A percentile compares a stretch with the other conserved stretches of the same genome.
Conservation (phyloP, 2,113 vertebrate species). For the Picathartes gymnocephalus region DNA sequence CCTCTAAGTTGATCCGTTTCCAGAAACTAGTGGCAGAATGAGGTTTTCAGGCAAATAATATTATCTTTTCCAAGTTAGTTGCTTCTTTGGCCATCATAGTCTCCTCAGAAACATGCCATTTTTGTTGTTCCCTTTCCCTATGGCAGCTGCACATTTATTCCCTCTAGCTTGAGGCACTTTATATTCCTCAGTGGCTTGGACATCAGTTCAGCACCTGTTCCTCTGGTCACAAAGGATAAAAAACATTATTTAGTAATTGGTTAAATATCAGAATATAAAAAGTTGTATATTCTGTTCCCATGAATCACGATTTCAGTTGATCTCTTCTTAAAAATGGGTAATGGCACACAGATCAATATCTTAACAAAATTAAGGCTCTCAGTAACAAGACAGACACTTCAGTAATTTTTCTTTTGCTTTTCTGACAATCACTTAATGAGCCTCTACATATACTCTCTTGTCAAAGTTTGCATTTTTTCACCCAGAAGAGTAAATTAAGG, state of each 20-base stretch:
- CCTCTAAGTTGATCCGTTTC: not conserved
- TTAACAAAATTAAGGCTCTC: not conserved
- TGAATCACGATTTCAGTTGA: not conserved
- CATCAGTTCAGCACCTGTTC: not conserved
- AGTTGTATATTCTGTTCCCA: not conserved
- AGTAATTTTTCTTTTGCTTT: not conserved
- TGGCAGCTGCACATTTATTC: not conserved
- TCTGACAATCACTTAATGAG: not conserved
- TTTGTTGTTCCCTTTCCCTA: not conserved
- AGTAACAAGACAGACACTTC: not conserved
- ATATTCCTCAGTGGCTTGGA: not conserved
- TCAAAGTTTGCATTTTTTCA: not conserved
- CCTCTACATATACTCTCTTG: not conserved
- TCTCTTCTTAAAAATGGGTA: not conserved
- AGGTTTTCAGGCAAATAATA: not conserved
- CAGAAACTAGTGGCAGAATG: constrained; percentile 5
- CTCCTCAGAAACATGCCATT: not conserved
- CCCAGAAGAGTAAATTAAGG: not conserved
- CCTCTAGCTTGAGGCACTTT: not conserved
- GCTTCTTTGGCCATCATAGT: not conserved
- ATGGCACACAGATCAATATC: not conserved
- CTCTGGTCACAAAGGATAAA: not conserved
- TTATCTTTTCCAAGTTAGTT: not conserved
- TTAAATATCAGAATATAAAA: not conserved
- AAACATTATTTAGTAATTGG: not conserved